Base-by-base conservation (phyloP, 2,113 vertebrate genomes). In the Trochalopteron elliotii region DNA sequence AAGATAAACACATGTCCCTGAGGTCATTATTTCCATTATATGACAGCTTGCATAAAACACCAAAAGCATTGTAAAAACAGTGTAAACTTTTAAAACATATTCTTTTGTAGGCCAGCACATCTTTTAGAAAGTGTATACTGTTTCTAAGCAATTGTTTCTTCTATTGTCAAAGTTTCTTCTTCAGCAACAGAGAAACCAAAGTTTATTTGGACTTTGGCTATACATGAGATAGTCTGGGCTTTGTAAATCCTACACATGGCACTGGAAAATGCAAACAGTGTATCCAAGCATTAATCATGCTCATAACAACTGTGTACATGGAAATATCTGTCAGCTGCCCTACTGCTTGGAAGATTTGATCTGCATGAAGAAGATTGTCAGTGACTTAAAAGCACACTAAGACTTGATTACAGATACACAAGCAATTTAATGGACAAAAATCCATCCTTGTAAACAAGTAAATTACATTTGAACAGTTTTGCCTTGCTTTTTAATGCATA, bases 11-110 rank as follows among this genome's bases (percentile, higher is more conserved):
- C 42, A 94, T 28, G 70, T 92, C 94, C 96, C 95, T 86, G 81
- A 95, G 93, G 94, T 97, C 90, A 96, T 96, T 97, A 94, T 97
- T 98, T 97, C 97, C 98, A 97, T 97, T 96, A 98, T 90, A 78
- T 94, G 97, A 97, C 97, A 96, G 87, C 82, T 83, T 94, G 93
- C 97, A 96, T 97, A 97, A 94, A 97, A 96, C 97, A 98, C 95
- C 97, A 95, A 98, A 96, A 95, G 89, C 96, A 94, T 50, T 97
- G 82, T 95, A 87, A 98, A 97, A 97, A 97, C 90, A 97, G 64
- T 90, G 85, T 77, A 96, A 89, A 92, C 90, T 91, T 97, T 82
- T 70, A 79, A 92, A 89, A 82, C 44, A 83, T 59, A 82, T 92
- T 83, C 55, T 91, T 97, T 89, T 4, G 0, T 94, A 90, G 24